Evolutionary conservation across 2,113 vertebrate genomes (phyloP).

Genomic region (Proterorhinus semilunaris): DNA sequence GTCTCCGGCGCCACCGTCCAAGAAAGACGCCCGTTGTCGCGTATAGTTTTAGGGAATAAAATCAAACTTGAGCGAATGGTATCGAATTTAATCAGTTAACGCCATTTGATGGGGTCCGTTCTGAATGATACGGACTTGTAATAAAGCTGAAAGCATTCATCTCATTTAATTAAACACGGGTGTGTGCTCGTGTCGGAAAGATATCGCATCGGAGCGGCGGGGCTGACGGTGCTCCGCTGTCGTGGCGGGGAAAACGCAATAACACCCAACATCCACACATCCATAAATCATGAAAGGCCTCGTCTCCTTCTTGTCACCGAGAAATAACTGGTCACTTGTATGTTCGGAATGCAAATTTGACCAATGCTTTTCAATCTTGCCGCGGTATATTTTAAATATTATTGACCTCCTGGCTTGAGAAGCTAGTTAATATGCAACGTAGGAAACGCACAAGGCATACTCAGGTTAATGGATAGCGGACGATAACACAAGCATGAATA

Average conservation of each 20-base stretch:
- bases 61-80: not conserved
- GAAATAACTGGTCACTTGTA: not conserved
- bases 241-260: not conserved
- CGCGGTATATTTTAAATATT: not conserved
- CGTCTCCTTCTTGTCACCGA: not conserved
- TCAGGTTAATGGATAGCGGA: not conserved
- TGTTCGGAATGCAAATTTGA: conserved; percentile 1
- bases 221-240: not conserved
- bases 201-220: not conserved
- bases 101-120: conserved; percentile 22
- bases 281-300: conserved; percentile 1
- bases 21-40: conserved; percentile 5
- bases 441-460: not conserved
- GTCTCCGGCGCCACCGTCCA: conserved; percentile 12
- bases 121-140: conserved; percentile 10
- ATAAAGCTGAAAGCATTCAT: conserved; percentile 18
- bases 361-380: not conserved
- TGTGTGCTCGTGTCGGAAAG: not conserved
- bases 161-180: conserved; percentile 25
- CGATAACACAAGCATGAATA: not conserved
- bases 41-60: conserved; percentile 6
- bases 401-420: not conserved
- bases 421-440: not conserved
- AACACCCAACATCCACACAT: not conserved
- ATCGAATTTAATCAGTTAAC: conserved; percentile 29